These are phyloP conservation scores for Xestia c-nigrum DNA, from an alignment of 2,888 invertebrate species.

Conservation along the genomic window DNA sequence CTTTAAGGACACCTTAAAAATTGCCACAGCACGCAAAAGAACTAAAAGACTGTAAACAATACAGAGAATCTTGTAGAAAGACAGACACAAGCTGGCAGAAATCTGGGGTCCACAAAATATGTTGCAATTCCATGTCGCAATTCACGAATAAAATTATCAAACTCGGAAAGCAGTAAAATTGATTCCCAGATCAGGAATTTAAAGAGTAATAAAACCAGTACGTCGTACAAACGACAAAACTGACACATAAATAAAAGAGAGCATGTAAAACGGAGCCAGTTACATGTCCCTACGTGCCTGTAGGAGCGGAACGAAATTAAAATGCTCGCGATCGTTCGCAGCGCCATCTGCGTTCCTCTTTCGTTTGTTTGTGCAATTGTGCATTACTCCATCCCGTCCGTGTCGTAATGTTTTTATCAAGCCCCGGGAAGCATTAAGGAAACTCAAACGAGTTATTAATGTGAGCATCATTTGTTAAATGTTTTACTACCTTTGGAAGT, in stretches of 20 bases:
- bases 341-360: constrained; percentile 68
- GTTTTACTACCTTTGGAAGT: constrained; percentile 26
- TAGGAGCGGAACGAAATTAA: constrained; percentile 68
- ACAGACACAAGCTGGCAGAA: background rate
- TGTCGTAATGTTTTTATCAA: constrained; percentile 69
- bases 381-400: constrained; percentile 57
- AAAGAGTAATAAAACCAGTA: constrained; percentile 57
- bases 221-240: constrained; percentile 49
- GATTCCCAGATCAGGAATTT: constrained; percentile 57
- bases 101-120: no score
- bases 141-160: constrained; percentile 7
- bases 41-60: background rate
- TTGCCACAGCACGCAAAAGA: no score
- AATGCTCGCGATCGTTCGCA: constrained; percentile 62
- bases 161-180: constrained; percentile 39
- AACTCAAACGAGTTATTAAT: constrained; percentile 63
- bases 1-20: no score
- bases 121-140: background rate
- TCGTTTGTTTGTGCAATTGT: constrained; percentile 70
- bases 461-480: constrained; percentile 37
- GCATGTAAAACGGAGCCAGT: constrained; percentile 59
- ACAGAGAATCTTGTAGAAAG: background rate
- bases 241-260: constrained; percentile 62
- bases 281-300: constrained; percentile 65
- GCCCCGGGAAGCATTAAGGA: constrained; percentile 60